Evolutionary conservation across 2,888 invertebrate species (phyloP).

Genomic region (Eurytoma californica): DNA sequence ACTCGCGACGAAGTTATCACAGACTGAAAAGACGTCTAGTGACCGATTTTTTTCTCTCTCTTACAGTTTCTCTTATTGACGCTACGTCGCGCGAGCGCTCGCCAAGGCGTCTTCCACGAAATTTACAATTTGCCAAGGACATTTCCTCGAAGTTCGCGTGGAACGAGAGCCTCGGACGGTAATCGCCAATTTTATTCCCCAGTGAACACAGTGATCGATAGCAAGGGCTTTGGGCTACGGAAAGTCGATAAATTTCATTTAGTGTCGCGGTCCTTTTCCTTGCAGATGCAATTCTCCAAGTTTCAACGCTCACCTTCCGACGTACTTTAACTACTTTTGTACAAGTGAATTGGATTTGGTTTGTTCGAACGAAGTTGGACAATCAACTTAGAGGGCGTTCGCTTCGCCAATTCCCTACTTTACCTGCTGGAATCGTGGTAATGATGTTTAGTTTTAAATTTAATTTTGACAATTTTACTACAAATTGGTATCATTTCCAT

Average conservation of each 20-base stretch:
- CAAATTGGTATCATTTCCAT: too few species aligned
- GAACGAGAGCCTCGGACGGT: conserved; percentile 9
- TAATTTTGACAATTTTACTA: too few species aligned
- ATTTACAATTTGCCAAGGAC: not conserved
- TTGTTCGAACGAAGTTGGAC: too few species aligned
- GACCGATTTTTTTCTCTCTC: not conserved
- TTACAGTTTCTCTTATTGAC: conserved; percentile 8
- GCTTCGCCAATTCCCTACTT: too few species aligned
- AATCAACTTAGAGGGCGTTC: too few species aligned
- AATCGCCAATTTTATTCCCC: conserved; percentile 40
- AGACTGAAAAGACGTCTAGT: conserved; percentile 58
- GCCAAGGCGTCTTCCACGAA: not conserved
- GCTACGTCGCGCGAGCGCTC: conserved; percentile 10
- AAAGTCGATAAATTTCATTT: conserved; percentile 9
- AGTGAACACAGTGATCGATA: conserved; percentile 61
- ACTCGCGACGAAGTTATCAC: conserved; percentile 62
- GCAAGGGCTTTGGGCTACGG: conserved; percentile 55
- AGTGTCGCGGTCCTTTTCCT: too few species aligned
- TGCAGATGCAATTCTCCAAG: too few species aligned
- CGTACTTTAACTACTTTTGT: too few species aligned
- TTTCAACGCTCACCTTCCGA: too few species aligned
- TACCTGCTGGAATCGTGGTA: too few species aligned
- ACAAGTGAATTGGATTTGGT: too few species aligned
- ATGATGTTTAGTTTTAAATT: too few species aligned
- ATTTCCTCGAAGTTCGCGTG: not conserved